Percentiles rank a stretch among this genome's conserved stretches.
These are phyloP conservation scores for Athrips mouffetella DNA, from an alignment of 2,888 invertebrate species.

Conservation along the genomic window DNA sequence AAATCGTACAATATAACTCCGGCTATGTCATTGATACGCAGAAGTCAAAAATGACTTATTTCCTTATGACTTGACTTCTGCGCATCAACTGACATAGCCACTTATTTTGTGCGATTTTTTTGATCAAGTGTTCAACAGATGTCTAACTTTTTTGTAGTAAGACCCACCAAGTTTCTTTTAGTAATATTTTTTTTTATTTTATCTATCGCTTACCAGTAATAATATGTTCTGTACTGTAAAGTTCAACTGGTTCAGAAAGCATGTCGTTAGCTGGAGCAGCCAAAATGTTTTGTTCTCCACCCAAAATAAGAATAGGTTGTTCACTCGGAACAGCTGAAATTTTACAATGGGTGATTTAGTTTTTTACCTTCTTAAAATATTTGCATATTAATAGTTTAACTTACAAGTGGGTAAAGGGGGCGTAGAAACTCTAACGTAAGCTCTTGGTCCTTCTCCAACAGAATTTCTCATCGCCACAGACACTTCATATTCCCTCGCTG, in stretches of 20 bases:
- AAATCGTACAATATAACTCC: no score
- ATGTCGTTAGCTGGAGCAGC: conserved; percentile 82
- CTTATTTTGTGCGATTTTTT: no score
- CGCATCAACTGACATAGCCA: no score
- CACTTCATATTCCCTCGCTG: conserved; percentile 86
- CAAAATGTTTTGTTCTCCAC: conserved; percentile 82
- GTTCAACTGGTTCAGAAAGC: conserved; percentile 81
- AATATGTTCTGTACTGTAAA: conserved; percentile 78
- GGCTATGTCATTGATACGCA: no score
- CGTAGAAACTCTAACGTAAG: conserved; percentile 81
- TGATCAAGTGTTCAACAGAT: no score
- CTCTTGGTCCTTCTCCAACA: conserved; percentile 87
- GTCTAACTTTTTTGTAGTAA: no score
- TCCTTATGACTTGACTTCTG: no score
- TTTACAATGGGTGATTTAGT: no score
- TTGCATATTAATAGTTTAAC: conserved; percentile 27
- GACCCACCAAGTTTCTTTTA: not conserved
- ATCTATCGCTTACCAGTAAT: conserved; percentile 55
- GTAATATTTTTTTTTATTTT: not conserved
- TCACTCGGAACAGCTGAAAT: conserved; percentile 83
- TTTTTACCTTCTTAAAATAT: no score
- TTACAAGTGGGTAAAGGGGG: conserved; percentile 82
- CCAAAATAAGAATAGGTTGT: conserved; percentile 83
- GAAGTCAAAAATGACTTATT: no score
- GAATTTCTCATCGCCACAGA: conserved; percentile 88